Evolutionary conservation across 2,888 invertebrate genomes (phyloP), one percentile per base, ranked within the genome.

Genomic region (Philopedon plagiatum): DNA sequence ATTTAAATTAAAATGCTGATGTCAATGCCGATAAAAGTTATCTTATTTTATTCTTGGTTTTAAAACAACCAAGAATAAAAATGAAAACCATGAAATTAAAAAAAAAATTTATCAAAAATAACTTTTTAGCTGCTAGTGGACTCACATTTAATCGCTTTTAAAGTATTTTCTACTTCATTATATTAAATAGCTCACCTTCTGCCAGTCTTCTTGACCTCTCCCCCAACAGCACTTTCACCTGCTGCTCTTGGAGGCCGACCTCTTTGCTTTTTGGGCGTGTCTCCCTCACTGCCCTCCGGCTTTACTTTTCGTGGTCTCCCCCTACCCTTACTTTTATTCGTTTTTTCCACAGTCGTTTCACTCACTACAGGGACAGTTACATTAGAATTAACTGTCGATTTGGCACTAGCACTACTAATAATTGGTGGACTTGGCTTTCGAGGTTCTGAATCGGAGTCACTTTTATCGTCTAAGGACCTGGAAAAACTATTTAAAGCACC

Each of bases 181-280:
- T n/a, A n/a, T n/a, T 15, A 13, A 44, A 44, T 7, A 19, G 8
- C 44, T 19, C 83, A 29, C 81, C 82, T 71, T 82, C 83, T 15
- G 78, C 74, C 21, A 80, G 79, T 39, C 76, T 74, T 74, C 34
- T 73, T 70, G 8, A 51, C 39, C 34, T 70, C 75, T 26, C 75
- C 76, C 5, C 71, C 74, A 64, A 79, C 78, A 13, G 79, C 79
- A 21, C 77, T 78, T 5, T 73, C 63, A 39, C 80, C 77, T 0
- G 80, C 78, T 3, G 81, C 78, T 46, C 81, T 68, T 5, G 80
- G 80, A 4, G 81, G 78, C 62, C 80, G 80, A 37, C 81, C 81
- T 18, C 76, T 76, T 15, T 76, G 41, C 13, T 37, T 78, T 19
- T 76, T 77, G 26, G 71, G 71, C 19, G 68, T 73, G 5, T 77